These are phyloP conservation scores for Palythoa heliodiscus DNA, from an alignment of 92 coral and sea anemone genomes.

Conservation along the genomic window DNA sequence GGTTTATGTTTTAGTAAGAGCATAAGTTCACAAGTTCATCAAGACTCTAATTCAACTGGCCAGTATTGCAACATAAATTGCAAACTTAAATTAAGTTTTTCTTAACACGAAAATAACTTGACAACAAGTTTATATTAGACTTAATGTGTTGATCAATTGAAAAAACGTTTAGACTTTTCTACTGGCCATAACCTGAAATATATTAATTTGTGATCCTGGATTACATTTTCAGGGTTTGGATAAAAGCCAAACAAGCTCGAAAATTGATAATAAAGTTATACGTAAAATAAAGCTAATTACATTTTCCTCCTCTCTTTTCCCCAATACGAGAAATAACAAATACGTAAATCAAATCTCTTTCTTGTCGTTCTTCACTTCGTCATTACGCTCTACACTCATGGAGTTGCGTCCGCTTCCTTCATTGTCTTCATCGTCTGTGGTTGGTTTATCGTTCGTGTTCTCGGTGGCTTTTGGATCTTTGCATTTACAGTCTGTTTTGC, in stretches of 20 bases:
- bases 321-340: background rate
- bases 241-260: background rate
- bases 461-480: slow-evolving; percentile 77
- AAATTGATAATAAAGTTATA: background rate
- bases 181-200: background rate
- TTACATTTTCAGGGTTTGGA: background rate
- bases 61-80: no score
- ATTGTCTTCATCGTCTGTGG: slow-evolving; percentile 61
- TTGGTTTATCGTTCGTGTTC: slow-evolving; percentile 48
- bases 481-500: slow-evolving; percentile 55
- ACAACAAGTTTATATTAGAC: no score
- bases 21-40: no score
- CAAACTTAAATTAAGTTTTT: no score
- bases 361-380: background rate
- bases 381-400: background rate
- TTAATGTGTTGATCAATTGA: no score
- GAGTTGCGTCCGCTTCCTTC: slow-evolving; percentile 28
- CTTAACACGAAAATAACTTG: no score
- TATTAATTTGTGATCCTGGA: background rate
- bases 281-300: background rate
- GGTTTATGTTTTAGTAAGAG: no score
- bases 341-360: slow-evolving; percentile 17
- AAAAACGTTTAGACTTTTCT: background rate
- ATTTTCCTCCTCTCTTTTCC: background rate
- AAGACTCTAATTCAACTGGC: no score